Base-by-base conservation (phyloP, 2,113 vertebrate species). In the Tenebrosternarchus preto region DNA sequence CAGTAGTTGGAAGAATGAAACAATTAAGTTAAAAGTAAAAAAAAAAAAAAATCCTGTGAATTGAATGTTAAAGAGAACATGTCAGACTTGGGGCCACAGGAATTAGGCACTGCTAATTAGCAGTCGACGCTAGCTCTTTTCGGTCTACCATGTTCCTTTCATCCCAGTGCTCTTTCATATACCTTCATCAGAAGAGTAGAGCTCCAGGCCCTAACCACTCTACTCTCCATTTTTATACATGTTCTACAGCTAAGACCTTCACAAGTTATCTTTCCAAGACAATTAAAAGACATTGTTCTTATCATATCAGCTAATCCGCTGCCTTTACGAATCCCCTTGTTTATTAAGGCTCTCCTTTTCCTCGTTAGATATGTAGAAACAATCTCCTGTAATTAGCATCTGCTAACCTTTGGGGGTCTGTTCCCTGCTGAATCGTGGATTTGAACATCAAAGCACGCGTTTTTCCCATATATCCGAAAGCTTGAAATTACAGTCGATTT, bases 331-430 rank as follows among this genome's bases (percentile, higher is more conserved):
- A 92, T 86, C 85, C 86, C 87, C 83, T 86, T 88, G 89, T 92
- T 92, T 92, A 93, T 93, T 92, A 92, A 87, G 83, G 77, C 88
- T 89, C 88, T 89, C 87, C 89, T 85, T 87, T 88, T 88, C 90
- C 90, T 92, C 90, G 89, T 92, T 92, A 92, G 90, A 91, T 90
- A 90, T 88, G 91, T 91, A 92, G 88, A 92, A 90, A 86, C 91
- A 91, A 90, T 93, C 91, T 92, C 87, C 88, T 88, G 87, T 92
- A 94, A 93, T 94, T 93, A 94, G 93, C 91, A 90, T 90, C 87
- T 88, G 88, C 90, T 92, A 94, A 93, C 92, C 92, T 93, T 93
- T 92, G 89, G 92, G 90, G 90, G 90, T 91, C 90, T 93, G 93
- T 93, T 94, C 93, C 92, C 92, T 87, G 85, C 84, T 92, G 92